Evolutionary conservation across 2,113 vertebrate genomes (phyloP).

Genomic region (Erythrolamprus reginae): DNA sequence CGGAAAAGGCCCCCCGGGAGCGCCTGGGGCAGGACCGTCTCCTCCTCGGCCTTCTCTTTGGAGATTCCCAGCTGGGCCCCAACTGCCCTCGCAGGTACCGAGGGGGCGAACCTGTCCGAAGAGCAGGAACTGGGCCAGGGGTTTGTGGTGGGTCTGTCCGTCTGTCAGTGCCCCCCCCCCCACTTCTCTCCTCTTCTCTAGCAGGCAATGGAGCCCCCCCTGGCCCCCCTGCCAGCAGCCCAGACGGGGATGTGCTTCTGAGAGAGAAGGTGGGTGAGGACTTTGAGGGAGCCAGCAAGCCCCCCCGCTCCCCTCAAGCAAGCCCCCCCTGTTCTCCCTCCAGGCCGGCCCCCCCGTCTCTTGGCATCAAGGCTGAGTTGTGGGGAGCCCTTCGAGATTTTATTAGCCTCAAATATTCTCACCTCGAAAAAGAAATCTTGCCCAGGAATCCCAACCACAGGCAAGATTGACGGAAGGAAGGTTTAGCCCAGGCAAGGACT

Average conservation of each 20-base stretch:
- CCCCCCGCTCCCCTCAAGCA: too few relatives aligned
- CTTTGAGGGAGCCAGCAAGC: too few relatives aligned
- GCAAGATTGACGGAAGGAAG: neutral
- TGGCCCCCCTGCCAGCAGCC: neutral
- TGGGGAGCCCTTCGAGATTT: neutral
- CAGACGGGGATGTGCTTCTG: neutral
- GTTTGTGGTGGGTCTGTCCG: too few relatives aligned
- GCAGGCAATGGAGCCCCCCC: neutral
- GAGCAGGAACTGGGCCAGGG: neutral
- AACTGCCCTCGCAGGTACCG: neutral
- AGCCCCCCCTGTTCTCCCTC: neutral
- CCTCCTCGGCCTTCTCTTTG: accelerated
- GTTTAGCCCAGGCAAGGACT: neutral
- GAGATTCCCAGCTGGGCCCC: neutral
- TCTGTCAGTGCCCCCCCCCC: too few relatives aligned
- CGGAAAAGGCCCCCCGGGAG: constrained; percentile 39
- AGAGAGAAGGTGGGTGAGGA: constrained; percentile 52
- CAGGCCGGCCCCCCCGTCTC: neutral
- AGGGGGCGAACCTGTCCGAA: neutral
- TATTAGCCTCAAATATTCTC: neutral
- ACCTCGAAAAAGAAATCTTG: neutral
- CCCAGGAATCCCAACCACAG: neutral
- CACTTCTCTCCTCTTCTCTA: neutral
- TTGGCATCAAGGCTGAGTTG: neutral
- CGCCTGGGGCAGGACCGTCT: constrained; percentile 4